Evolutionary conservation across 2,888 invertebrate species (phyloP).

Genomic region (Eilema caniola): DNA sequence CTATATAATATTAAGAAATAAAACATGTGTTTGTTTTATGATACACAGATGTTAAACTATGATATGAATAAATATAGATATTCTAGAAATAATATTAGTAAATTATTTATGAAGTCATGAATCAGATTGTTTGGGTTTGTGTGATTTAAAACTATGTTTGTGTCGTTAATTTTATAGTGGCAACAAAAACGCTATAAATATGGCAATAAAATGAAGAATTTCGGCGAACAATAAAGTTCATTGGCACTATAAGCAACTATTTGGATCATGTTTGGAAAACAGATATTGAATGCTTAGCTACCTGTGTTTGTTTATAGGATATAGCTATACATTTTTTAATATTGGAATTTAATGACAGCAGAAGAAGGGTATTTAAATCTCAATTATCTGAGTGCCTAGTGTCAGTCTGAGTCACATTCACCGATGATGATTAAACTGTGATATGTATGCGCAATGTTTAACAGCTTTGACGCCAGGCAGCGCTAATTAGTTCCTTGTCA

Average conservation of each 20-base stretch:
- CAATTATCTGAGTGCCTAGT: too few species aligned
- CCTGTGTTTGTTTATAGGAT: not conserved
- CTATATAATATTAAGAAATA: too few species aligned
- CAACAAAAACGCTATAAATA: slow-evolving; percentile 28
- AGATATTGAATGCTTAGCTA: not conserved
- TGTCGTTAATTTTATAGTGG: slow-evolving; percentile 27
- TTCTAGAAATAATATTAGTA: slow-evolving; percentile 15
- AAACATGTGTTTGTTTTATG: not conserved
- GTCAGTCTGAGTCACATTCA: too few species aligned
- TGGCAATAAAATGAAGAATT: slow-evolving; percentile 22
- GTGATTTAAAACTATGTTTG: slow-evolving; percentile 38
- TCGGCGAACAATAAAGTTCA: not conserved
- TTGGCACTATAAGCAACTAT: slow-evolving; percentile 4
- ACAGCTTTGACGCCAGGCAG: too few species aligned
- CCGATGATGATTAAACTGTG: too few species aligned
- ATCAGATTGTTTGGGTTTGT: slow-evolving; percentile 28
- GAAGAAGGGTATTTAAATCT: too few species aligned
- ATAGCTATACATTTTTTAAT: too few species aligned
- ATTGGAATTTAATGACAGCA: too few species aligned
- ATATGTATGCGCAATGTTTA: too few species aligned
- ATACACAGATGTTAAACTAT: not conserved
- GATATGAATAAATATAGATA: not conserved
- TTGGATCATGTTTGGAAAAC: not conserved
- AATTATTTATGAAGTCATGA: slow-evolving; percentile 22
- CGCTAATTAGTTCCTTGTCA: too few species aligned